Evolutionary conservation across 2,888 invertebrate genomes (phyloP).

Genomic region (Phengaris arion): DNA sequence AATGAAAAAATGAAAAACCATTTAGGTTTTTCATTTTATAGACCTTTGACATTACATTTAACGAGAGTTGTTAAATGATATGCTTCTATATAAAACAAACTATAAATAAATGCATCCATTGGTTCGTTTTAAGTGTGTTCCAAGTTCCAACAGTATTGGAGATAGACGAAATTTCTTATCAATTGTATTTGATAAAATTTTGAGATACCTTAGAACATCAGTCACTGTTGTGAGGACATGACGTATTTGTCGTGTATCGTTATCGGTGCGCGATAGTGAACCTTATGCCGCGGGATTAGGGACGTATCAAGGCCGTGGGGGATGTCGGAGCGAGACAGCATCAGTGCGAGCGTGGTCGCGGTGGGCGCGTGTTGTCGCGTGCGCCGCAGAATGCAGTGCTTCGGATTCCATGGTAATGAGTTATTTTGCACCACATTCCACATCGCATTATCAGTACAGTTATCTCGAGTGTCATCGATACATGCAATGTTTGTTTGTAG

Average conservation of each 20-base stretch:
- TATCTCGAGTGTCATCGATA: constrained; percentile 1
- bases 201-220: constrained; percentile 50
- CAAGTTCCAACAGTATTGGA: background rate
- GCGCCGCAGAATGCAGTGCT: constrained; percentile 74
- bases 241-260: constrained; percentile 44
- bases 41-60: too few relatives aligned
- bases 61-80: too few relatives aligned
- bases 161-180: constrained; percentile 53
- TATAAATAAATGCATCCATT: background rate
- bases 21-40: too few relatives aligned
- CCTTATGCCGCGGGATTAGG: constrained; percentile 47
- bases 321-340: constrained; percentile 69
- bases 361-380: constrained; percentile 68
- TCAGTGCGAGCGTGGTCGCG: constrained; percentile 60
- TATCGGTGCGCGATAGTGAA: constrained; percentile 40
- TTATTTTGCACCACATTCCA: constrained; percentile 27
- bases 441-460: constrained; percentile 7
- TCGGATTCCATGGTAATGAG: constrained; percentile 69
- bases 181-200: constrained; percentile 58
- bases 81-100: background rate
- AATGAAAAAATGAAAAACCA: too few relatives aligned
- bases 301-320: constrained; percentile 55
- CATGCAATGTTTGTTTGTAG: constrained; percentile 4
- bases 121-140: background rate
- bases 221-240: constrained; percentile 55